phyloP scores from a whole-genome alignment of 2,797 vertebrate genomes.

The Sebastes diaconus region DNA sequence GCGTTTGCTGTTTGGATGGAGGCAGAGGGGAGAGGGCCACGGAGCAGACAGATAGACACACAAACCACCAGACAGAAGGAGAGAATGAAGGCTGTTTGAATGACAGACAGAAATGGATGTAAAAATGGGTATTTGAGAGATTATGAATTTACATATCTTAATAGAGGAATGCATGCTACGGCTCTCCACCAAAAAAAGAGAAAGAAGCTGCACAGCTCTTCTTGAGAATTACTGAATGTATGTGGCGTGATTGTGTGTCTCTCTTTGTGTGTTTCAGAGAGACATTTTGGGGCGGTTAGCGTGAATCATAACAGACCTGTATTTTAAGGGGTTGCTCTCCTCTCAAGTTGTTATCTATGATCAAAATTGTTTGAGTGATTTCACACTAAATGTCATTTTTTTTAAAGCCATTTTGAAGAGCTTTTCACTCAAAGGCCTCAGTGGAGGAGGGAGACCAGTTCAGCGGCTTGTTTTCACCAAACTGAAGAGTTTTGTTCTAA shows the following conservation, averaged over 20 bases:
- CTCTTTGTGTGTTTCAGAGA: background rate
- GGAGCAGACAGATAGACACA: conserved; percentile 32
- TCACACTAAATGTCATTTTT: conserved; percentile 45
- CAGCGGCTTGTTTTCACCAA: conserved; percentile 37
- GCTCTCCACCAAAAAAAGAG: conserved; percentile 40
- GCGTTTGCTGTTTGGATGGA: conserved; percentile 81
- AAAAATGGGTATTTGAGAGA: conserved; percentile 75
- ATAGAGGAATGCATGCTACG: conserved; percentile 71
- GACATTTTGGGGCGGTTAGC: conserved; percentile 6
- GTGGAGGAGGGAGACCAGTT: conserved; percentile 21
- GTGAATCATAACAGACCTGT: background rate
- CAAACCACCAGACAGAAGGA: conserved; percentile 56
- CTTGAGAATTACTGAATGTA: conserved; percentile 57
- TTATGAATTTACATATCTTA: conserved; percentile 81
- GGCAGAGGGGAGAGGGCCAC: conserved; percentile 29
- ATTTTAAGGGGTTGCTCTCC: conserved; percentile 33
- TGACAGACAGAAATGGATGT: conserved; percentile 73
- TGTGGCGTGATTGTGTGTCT: conserved; percentile 19
- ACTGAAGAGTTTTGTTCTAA: conserved; percentile 38
- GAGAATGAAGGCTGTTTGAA: conserved; percentile 61
- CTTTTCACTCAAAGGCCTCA: conserved; percentile 44
- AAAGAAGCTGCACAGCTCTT: conserved; percentile 53
- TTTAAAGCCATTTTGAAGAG: conserved; percentile 41
- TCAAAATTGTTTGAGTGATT: conserved; percentile 58
- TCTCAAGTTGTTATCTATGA: conserved; percentile 33